Conservation (phyloP, 2,113 vertebrate genomes). For the Phylloscopus trochiloides region DNA sequence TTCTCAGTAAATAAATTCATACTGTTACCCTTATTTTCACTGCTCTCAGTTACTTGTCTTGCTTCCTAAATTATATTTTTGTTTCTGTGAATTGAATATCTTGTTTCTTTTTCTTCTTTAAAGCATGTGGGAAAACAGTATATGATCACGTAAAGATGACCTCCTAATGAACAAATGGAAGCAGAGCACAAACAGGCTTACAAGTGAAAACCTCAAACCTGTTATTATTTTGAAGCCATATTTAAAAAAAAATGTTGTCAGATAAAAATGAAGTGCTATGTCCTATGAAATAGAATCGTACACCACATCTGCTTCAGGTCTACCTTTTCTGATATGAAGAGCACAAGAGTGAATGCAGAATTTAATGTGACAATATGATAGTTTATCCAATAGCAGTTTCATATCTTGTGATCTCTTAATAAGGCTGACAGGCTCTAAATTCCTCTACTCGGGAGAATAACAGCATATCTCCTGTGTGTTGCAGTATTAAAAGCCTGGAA, state of each 20-base stretch:
- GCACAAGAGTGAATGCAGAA: neutral
- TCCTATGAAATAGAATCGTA: neutral
- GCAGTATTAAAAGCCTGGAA: neutral
- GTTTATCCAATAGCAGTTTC: neutral
- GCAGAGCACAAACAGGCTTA: neutral
- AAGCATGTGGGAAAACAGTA: neutral
- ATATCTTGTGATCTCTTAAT: neutral
- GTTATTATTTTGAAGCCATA: neutral
- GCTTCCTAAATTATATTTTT: neutral
- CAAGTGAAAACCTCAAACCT: neutral
- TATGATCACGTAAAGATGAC: neutral
- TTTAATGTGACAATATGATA: neutral
- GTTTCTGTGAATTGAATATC: neutral
- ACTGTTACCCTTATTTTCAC: neutral
- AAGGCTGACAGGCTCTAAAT: neutral
- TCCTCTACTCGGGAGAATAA: neutral
- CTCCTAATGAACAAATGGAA: neutral
- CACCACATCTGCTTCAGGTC: neutral
- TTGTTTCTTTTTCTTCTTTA: neutral
- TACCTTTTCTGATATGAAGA: neutral
- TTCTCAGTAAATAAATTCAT: neutral
- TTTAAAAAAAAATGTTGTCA: neutral
- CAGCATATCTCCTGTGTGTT: neutral
- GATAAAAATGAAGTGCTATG: neutral
- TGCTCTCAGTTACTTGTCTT: neutral